Base-by-base conservation (phyloP, 2,888 invertebrate species). In the Tyria jacobaeae region DNA sequence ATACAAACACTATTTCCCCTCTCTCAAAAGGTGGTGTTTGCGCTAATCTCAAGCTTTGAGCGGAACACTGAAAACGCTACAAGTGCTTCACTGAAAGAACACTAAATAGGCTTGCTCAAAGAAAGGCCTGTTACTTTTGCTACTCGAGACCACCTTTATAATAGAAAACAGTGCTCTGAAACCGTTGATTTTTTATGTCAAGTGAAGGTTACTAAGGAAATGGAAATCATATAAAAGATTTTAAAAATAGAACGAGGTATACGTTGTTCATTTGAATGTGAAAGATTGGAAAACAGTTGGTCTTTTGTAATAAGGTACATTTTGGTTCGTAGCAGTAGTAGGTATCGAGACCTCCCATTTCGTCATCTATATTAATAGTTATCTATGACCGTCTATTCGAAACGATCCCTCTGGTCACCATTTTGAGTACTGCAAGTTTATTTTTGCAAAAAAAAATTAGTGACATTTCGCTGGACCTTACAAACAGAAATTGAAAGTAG, bases 1-100 rank as follows among this genome's bases (percentile, higher is more conserved):
- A 10, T 34, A 53, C 62, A 76, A 75, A 75, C 76, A 75, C 66
- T 65, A 73, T 76, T 66, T 71, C 44, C 66, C 58, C 61, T 34
- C 6, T 34, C 12, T 60, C 39, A 54, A 67, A 51, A 54, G 62
- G 60, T 57, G 25, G 55, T 76, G 76, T 73, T 75, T 75, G 59
- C 66, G 31, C 60, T 68, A 64, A 71, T 66, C 76, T 67, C 62
- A 35, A 56, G 62, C 74, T 67, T 64, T 67, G 62, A 70, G 39
- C 44, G 61, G 48, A 60, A 37, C 35, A 34, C 56, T 73, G 76
- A 73, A 76, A 64, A 62, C 67, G 44, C n/a, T n/a, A n/a, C n/a
- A 63, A 71, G 71, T 71, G 64, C 50, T 51, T 17, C 24, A 21
- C 57, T 75, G 74, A 75, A 74, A 73, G 71, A 71, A 60, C 59